Evolutionary conservation across 2,113 vertebrate species (phyloP).

Genomic region (Microcebus ravelobensis): DNA sequence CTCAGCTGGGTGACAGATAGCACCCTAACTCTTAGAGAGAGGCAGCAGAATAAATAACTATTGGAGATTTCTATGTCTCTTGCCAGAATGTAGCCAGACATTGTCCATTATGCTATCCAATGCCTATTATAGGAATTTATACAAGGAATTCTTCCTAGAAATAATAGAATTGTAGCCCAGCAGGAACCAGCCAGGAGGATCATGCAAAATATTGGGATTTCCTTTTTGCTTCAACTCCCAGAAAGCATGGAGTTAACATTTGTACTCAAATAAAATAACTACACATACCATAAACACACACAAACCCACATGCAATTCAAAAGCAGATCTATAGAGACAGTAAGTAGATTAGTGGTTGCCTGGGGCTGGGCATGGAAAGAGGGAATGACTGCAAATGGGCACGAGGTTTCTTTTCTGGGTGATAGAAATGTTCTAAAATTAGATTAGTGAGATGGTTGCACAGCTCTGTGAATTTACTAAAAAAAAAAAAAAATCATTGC

Average conservation of each 20-base stretch:
- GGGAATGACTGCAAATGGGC: background rate
- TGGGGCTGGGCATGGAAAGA: background rate
- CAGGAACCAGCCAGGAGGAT: background rate
- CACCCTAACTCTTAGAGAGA: background rate
- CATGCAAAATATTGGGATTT: background rate
- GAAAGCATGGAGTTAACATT: background rate
- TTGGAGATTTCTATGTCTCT: background rate
- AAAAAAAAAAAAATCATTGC: background rate
- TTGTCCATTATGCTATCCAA: background rate
- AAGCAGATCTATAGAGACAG: background rate
- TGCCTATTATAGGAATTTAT: background rate
- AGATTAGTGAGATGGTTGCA: background rate
- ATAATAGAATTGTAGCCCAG: background rate
- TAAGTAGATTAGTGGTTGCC: background rate
- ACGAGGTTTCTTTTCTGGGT: background rate
- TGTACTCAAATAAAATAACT: background rate
- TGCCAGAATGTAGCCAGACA: background rate
- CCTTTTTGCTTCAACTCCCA: background rate
- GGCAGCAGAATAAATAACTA: background rate
- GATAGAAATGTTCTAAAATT: constrained; percentile 23
- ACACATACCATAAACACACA: background rate
- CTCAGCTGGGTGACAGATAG: background rate
- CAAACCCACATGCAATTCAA: background rate
- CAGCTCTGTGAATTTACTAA: background rate
- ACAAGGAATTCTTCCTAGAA: constrained; percentile 11